Percentiles rank a stretch among this genome's conserved stretches.
Conservation (phyloP, 2,888 invertebrate genomes). For the Rhamnusium bicolor region DNA sequence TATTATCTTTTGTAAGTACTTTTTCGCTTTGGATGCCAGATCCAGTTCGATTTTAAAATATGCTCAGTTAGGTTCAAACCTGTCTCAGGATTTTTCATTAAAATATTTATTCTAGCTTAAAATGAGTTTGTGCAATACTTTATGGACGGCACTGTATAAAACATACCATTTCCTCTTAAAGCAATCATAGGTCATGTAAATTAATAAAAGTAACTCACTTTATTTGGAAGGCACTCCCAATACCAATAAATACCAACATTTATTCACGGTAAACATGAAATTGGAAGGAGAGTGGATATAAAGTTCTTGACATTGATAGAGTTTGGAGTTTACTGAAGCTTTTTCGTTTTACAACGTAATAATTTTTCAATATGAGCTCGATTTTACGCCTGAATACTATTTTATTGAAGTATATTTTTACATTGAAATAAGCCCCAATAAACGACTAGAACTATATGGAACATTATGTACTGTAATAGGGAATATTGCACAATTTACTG, state of each 20-base stretch:
- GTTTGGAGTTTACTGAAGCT: conserved; percentile 21
- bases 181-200: background rate
- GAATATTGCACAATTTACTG: conserved; percentile 9
- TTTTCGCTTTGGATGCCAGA: no score
- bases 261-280: conserved; percentile 17
- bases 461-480: background rate
- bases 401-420: conserved; percentile 33
- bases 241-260: conserved; percentile 11
- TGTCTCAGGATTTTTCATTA: no score
- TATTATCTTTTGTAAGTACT: no score
- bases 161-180: background rate
- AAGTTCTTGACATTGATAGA: conserved; percentile 25
- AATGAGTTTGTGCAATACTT: no score
- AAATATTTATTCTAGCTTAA: no score
- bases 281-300: conserved; percentile 11
- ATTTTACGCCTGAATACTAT: conserved; percentile 31
- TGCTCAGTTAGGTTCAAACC: no score
- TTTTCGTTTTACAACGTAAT: conserved; percentile 24
- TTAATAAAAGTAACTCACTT: background rate
- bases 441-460: background rate
- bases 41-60: no score
- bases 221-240: background rate
- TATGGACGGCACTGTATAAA: no score
- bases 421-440: conserved; percentile 11
- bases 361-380: conserved; percentile 27